Evolutionary conservation across 2,888 invertebrate genomes (phyloP), one percentile per base, ranked within the genome.

Genomic region (Volucella inanis): DNA sequence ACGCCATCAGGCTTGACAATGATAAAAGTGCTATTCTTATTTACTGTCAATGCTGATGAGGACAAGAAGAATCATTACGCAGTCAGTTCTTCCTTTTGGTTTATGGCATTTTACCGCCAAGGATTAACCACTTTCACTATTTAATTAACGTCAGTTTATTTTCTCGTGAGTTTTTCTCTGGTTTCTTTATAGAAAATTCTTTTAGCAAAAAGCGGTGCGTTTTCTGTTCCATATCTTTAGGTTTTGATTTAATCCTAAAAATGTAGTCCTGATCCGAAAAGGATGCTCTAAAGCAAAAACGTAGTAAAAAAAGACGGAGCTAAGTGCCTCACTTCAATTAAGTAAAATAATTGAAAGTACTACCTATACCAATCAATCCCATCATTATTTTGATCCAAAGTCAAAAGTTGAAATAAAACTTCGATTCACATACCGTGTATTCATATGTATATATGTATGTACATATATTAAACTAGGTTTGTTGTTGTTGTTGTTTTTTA

Each of bases 21-120:
- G n/a, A n/a, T n/a, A n/a, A n/a, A n/a, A n/a, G n/a, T 98, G 92
- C 98, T 96, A 94, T 99, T 99, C 91, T 94, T 94, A 91, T 95
- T 94, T 93, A 94, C 94, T 89, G 96, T 95, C 95, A 96, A 96
- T 89, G 91, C 91, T 91, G 92, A 91, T 88, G 93, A 94, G 93
- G 94, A 93, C 91, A 93, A 94, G 92, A 93, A 94, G 90, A 94
- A 92, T 91, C n/a, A n/a, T n/a, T n/a, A n/a, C n/a, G n/a, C n/a
- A n/a, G n/a, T n/a, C n/a, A n/a, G n/a, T n/a, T n/a, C n/a, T 22
- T 22, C 4, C 22, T 4, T 0, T 22, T 22, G 22, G 3, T 22
- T 22, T 22, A 3, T 1, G 4, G 3, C 22, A 22, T 22, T 22
- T 22, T 22, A 22, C 2, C 22, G 4, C 22, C 3, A 3, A 2